phyloP scores from a whole-genome alignment of 2,113 vertebrate species.

The Nibea coibor region DNA sequence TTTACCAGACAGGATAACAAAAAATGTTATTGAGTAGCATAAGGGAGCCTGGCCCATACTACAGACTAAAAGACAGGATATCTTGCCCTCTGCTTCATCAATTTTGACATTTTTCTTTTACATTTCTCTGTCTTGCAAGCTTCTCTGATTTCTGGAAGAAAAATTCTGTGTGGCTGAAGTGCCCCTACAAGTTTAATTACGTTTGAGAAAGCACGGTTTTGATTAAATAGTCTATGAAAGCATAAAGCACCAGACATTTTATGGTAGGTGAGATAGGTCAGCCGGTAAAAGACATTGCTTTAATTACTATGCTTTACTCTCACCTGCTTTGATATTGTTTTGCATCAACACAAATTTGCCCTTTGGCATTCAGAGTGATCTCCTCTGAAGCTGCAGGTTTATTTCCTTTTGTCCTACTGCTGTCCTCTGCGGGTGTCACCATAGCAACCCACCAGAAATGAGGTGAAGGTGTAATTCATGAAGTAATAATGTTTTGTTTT shows the following conservation, averaged over 20 bases:
- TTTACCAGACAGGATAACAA: constrained; percentile 11
- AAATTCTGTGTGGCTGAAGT: background rate
- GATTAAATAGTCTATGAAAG: background rate
- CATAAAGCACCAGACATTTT: background rate
- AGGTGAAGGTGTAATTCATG: constrained; percentile 54
- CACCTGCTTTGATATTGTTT: constrained; percentile 55
- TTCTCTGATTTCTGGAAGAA: background rate
- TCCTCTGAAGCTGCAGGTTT: constrained; percentile 53
- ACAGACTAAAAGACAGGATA: background rate
- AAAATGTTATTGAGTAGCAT: constrained; percentile 1
- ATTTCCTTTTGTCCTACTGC: constrained; percentile 59
- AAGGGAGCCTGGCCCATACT: background rate
- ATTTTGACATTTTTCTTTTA: background rate
- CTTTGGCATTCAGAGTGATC: constrained; percentile 40
- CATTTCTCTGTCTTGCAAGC: background rate
- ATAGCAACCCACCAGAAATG: constrained; percentile 63
- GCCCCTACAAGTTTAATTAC: background rate
- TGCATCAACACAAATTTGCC: constrained; percentile 48
- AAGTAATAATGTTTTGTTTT: constrained; percentile 48
- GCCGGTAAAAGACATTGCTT: constrained; percentile 11
- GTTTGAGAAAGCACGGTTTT: background rate
- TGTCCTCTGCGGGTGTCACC: constrained; percentile 57
- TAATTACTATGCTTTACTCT: constrained; percentile 27
- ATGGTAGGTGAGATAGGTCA: background rate
- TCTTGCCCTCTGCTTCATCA: background rate